phyloP scores from a whole-genome alignment of 2,888 invertebrate genomes.

The Saturnia pavonia region DNA sequence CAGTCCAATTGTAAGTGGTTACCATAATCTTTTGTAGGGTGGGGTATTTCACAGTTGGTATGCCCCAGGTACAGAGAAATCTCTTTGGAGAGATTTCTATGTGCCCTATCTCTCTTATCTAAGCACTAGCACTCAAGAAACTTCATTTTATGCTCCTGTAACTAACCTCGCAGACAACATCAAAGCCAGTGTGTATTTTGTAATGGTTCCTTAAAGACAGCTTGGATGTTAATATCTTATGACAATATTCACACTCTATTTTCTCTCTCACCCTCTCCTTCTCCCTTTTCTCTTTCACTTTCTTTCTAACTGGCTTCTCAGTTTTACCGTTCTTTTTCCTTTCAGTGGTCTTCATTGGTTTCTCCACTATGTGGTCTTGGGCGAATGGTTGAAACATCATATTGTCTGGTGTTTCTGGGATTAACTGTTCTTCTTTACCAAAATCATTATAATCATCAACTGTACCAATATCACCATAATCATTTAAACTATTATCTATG shows the following conservation, averaged over 20 bases:
- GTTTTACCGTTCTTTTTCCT: conserved; percentile 40
- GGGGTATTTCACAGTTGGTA: no score
- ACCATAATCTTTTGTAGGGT: no score
- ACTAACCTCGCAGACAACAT: conserved; percentile 55
- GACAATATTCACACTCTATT: conserved; percentile 70
- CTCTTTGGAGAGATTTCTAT: no score
- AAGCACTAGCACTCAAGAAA: no score
- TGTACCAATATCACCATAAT: conserved; percentile 48
- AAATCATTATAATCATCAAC: conserved; percentile 34
- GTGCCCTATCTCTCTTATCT: no score
- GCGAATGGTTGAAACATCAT: conserved; percentile 32
- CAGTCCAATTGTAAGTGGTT: no score
- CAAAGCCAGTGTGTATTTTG: conserved; percentile 73
- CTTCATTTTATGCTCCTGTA: neutral
- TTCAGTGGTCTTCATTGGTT: conserved; percentile 32
- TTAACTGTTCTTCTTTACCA: conserved; percentile 23
- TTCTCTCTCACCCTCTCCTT: conserved; percentile 46
- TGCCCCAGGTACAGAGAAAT: no score
- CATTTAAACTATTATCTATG: conserved; percentile 42
- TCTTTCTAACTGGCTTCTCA: conserved; percentile 34
- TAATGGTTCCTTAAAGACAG: conserved; percentile 69
- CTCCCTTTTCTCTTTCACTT: conserved; percentile 33
- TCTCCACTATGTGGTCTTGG: conserved; percentile 31
- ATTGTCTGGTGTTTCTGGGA: conserved; percentile 21
- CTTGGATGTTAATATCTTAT: conserved; percentile 67